phyloP scores from a whole-genome alignment of 2,797 vertebrate genomes.

The Telmatherina bonti region DNA sequence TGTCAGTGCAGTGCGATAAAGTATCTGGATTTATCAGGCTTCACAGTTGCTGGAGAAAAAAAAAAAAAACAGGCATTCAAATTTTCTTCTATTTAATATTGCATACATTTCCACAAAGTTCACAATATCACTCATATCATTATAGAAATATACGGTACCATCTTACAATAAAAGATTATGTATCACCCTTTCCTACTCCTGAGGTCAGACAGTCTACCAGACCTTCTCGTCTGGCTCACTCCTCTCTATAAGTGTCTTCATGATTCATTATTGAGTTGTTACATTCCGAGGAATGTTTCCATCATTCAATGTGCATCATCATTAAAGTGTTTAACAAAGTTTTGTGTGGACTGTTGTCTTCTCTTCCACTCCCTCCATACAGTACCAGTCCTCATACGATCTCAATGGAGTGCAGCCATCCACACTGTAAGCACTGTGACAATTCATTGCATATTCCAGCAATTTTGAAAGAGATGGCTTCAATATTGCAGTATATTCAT shows the following conservation, averaged over 20 bases:
- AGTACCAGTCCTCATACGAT: too few species aligned
- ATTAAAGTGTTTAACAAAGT: constrained; percentile 76
- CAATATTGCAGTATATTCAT: not conserved
- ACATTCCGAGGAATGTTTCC: constrained; percentile 70
- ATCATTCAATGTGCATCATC: constrained; percentile 56
- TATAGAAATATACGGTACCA: not conserved
- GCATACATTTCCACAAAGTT: constrained; percentile 14
- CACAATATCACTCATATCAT: constrained; percentile 21
- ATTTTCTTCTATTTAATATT: constrained; percentile 15
- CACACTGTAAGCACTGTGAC: too few species aligned
- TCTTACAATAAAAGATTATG: constrained; percentile 9
- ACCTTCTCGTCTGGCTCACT: constrained; percentile 37
- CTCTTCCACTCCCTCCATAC: not conserved
- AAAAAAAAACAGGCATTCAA: constrained; percentile 42
- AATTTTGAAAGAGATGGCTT: not conserved
- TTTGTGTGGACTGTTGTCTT: constrained; percentile 24
- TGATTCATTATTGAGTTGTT: constrained; percentile 61
- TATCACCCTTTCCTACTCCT: constrained; percentile 37
- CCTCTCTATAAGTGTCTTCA: constrained; percentile 42
- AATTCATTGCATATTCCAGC: too few species aligned
- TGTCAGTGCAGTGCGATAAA: constrained; percentile 15
- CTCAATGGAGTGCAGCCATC: too few species aligned
- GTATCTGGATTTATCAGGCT: constrained; percentile 35
- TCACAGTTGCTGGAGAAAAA: constrained; percentile 14
- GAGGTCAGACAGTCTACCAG: constrained; percentile 34